Percentiles rank a stretch among this genome's conserved stretches.
These are phyloP conservation scores for Mormyrus iriodes DNA, from an alignment of 2,113 vertebrate species.

Conservation along the genomic window DNA sequence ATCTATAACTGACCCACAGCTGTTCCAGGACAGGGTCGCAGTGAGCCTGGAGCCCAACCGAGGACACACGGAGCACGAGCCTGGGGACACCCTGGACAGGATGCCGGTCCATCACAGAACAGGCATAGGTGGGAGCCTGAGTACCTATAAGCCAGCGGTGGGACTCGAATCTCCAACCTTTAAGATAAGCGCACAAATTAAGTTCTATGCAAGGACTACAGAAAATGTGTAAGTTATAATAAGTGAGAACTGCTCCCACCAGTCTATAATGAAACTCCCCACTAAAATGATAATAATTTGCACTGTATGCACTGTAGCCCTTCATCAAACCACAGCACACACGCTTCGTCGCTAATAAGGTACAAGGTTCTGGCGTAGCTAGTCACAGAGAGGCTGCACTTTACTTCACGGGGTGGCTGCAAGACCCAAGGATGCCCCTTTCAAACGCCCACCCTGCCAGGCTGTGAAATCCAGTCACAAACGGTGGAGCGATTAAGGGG, in stretches of 20 bases:
- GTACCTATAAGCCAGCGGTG: not conserved
- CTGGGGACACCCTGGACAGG: not conserved
- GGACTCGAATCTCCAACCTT: not conserved
- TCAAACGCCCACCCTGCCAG: slow-evolving; percentile 24
- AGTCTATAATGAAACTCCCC: not conserved
- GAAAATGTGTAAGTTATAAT: not conserved
- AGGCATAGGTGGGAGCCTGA: not conserved
- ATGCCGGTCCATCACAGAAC: not conserved
- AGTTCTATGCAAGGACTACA: not conserved
- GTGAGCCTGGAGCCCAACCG: not conserved
- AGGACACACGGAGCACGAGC: not conserved
- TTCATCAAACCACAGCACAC: not conserved
- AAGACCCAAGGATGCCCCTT: slow-evolving; percentile 35
- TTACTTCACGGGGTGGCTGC: not conserved
- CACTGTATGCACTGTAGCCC: not conserved
- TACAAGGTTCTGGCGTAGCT: not conserved
- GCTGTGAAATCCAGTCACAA: slow-evolving; percentile 10
- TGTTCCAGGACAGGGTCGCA: not conserved
- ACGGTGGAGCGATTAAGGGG: slow-evolving; percentile 24
- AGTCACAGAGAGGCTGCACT: not conserved
- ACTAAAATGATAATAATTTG: not conserved
- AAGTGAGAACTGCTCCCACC: not conserved
- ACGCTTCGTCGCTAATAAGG: not conserved
- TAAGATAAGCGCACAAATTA: not conserved
- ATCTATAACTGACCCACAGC: not conserved